Evolutionary conservation across 2,888 invertebrate species (phyloP), one percentile per base, ranked within the genome.

Genomic region (Troides aeacus): DNA sequence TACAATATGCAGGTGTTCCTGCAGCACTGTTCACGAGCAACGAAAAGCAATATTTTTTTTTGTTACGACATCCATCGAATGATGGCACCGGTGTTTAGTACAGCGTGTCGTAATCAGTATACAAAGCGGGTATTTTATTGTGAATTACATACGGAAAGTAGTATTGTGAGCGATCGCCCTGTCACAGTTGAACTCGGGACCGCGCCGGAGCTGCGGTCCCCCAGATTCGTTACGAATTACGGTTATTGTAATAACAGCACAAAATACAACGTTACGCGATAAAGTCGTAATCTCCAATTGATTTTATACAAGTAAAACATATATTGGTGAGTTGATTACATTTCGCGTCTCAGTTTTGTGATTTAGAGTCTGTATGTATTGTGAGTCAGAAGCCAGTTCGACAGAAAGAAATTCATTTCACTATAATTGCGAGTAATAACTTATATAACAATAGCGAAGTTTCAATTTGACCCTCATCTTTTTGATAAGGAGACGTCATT

Each of bases 61-160:
- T 74, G 73, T 75, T 77, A 74, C 76, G 78, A 81, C 78, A 79
- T 75, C 76, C 76, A 78, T 77, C 77, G 78, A 77, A 77, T 83
- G 84, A 83, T 82, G 77, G 77, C 81, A 81, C 79, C 77, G 79
- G 85, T 89, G 90, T 84, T 88, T 87, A 87, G 85, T 85, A 83
- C 84, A 84, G 82, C 89, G 87, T 91, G 90, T 90, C 91, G 90
- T 85, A 91, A 91, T 89, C 85, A 86, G 81, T 81, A 81, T 78
- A 90, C 91, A 90, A 90, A 88, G 87, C 87, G 85, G 83, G 83
- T 87, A 88, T 90, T 90, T 90, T 89, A 91, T 90, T 90, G 90
- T 92, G 89, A 89, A 90, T 88, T 87, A 87, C 88, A 90, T 87
- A 88, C 86, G 85, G 86, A 88, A 86, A 85, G 84, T 87, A 84